Conservation (phyloP, 2,888 invertebrate genomes). For the Cryptosula pallasiana region DNA sequence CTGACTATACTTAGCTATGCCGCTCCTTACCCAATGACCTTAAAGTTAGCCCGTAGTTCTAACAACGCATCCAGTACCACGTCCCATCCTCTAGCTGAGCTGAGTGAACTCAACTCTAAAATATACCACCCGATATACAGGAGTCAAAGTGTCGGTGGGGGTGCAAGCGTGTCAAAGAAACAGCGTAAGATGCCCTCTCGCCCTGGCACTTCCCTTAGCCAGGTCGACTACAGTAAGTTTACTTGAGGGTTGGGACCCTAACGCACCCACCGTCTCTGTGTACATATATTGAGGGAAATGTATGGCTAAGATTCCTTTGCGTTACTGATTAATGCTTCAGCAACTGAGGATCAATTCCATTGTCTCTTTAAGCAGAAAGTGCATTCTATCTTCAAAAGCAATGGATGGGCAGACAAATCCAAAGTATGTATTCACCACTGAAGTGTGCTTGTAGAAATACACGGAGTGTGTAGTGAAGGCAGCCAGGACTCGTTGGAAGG, state of each 20-base stretch:
- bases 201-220: conserved; percentile 12
- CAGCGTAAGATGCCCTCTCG: conserved; percentile 8
- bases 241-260: too few species aligned
- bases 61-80: too few species aligned
- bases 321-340: too few species aligned
- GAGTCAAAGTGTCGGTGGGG: conserved; percentile 57
- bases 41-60: conserved; percentile 6
- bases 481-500: neutral
- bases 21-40: conserved; percentile 67
- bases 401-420: too few species aligned
- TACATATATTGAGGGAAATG: too few species aligned
- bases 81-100: neutral
- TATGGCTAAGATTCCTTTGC: too few species aligned
- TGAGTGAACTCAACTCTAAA: neutral
- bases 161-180: neutral
- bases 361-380: too few species aligned
- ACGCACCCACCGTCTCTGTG: too few species aligned
- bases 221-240: neutral
- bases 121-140: conserved; percentile 67
- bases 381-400: too few species aligned
- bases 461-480: neutral
- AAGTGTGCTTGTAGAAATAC: neutral
- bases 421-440: too few species aligned
- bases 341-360: too few species aligned
- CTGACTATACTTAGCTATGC: conserved; percentile 82